Percentiles rank a stretch among this genome's conserved stretches.
Conservation (phyloP, 2,113 vertebrate species). For the Oryzias javanicus region DNA sequence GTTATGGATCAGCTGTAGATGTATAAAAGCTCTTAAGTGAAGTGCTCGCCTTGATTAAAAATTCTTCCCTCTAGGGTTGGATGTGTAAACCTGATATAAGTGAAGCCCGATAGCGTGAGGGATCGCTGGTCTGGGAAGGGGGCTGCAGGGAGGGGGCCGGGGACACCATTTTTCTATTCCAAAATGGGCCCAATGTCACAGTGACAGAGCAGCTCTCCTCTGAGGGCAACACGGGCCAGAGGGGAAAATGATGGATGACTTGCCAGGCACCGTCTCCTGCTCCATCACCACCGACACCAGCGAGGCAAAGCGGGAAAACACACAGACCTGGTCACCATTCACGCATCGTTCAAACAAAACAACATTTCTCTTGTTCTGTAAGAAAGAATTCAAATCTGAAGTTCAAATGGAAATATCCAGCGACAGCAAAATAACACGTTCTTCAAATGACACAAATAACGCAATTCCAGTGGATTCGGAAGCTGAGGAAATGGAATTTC, state of each 20-base stretch:
- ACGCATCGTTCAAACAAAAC: slow-evolving; percentile 8
- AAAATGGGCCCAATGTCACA: slow-evolving; percentile 73
- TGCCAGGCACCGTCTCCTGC: slow-evolving; percentile 56
- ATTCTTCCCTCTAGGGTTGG: slow-evolving; percentile 35
- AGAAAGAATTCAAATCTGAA: no score
- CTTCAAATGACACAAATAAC: no score
- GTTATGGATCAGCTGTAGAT: slow-evolving; percentile 17
- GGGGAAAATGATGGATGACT: slow-evolving; percentile 73
- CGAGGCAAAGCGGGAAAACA: slow-evolving; percentile 29
- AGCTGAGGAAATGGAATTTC: no score
- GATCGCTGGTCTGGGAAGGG: slow-evolving; percentile 27
- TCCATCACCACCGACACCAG: slow-evolving; percentile 38
- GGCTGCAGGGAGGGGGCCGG: slow-evolving; percentile 20
- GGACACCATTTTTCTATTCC: slow-evolving; percentile 64
- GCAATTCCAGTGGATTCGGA: no score
- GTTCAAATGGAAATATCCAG: no score
- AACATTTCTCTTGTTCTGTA: no score
- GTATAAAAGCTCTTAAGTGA: slow-evolving; percentile 37
- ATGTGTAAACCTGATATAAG: slow-evolving; percentile 12
- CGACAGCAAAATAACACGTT: no score
- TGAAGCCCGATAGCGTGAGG: slow-evolving; percentile 27
- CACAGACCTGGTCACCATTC: slow-evolving; percentile 22
- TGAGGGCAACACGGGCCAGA: slow-evolving; percentile 60
- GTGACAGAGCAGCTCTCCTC: slow-evolving; percentile 60
- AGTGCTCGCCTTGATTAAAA: slow-evolving; percentile 44